Evolutionary conservation across 2,797 vertebrate genomes (phyloP).

Genomic region (Chiroxiphia lanceolata): DNA sequence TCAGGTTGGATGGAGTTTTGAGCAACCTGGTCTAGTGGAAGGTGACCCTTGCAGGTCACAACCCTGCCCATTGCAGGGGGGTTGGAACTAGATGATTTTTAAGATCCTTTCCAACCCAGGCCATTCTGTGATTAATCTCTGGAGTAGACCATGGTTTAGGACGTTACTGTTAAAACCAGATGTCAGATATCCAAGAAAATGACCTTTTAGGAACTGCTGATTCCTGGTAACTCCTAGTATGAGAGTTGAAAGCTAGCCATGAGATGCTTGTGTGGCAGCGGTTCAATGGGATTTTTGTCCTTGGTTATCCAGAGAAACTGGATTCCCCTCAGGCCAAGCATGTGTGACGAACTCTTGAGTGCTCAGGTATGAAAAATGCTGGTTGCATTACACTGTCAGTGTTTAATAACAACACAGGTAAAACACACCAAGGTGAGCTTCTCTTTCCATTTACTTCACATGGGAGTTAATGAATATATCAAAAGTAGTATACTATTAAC

Average conservation of each 20-base stretch:
- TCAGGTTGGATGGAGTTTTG: background rate
- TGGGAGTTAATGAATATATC: background rate
- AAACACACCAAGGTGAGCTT: constrained; percentile 11
- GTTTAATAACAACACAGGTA: constrained; percentile 21
- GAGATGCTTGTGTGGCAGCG: background rate
- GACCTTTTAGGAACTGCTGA: background rate
- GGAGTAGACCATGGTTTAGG: background rate
- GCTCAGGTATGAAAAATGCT: constrained; percentile 22
- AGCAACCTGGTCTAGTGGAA: background rate
- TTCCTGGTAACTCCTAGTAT: background rate
- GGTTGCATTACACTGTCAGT: background rate
- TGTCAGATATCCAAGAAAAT: background rate
- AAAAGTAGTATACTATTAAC: background rate
- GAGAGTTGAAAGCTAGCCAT: background rate
- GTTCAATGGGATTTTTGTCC: background rate
- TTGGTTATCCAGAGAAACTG: background rate
- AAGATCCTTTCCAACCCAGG: background rate
- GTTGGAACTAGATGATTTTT: background rate
- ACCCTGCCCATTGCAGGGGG: background rate
- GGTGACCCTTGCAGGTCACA: no score
- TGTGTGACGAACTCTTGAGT: background rate
- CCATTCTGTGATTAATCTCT: background rate
- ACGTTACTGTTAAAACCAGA: background rate
- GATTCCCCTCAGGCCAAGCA: background rate
- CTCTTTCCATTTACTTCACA: constrained; percentile 42